These are phyloP conservation scores for Meganola albula DNA, from an alignment of 2,888 invertebrate species.

Conservation along the genomic window DNA sequence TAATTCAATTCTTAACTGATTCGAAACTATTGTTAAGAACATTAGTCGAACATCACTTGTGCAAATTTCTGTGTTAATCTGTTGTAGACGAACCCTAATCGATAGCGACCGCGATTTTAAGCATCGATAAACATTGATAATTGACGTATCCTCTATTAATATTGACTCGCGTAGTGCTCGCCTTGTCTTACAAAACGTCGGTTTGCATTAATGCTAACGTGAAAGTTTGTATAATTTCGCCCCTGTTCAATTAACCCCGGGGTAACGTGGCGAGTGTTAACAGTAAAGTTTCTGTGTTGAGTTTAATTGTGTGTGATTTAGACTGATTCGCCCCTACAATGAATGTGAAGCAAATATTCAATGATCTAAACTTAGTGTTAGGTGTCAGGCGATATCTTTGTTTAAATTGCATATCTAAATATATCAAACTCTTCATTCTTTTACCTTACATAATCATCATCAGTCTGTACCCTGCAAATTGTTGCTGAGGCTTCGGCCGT, in stretches of 20 bases:
- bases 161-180: conserved; percentile 54
- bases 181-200: conserved; percentile 36
- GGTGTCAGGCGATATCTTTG: too few species aligned
- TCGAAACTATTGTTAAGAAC: conserved; percentile 6
- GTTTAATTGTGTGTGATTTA: conserved; percentile 49
- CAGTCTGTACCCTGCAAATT: too few species aligned
- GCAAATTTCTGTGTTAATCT: conserved; percentile 28
- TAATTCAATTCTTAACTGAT: background rate
- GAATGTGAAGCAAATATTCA: too few species aligned
- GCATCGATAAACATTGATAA: conserved; percentile 67
- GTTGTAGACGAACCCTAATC: conserved; percentile 32
- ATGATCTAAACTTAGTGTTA: too few species aligned
- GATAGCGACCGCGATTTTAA: conserved; percentile 51
- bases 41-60: conserved; percentile 7
- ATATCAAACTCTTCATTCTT: too few species aligned
- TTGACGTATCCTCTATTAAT: conserved; percentile 69
- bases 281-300: conserved; percentile 34
- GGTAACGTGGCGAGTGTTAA: conserved; percentile 30
- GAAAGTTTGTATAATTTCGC: conserved; percentile 55
- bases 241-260: conserved; percentile 37
- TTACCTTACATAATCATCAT: too few species aligned
- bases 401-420: too few species aligned
- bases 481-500: too few species aligned
- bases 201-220: conserved; percentile 40
- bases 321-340: too few species aligned